Percentiles rank a stretch among this genome's conserved stretches.
These are phyloP conservation scores for Alosa sapidissima DNA, from an alignment of 2,797 vertebrate species.

Conservation along the genomic window DNA sequence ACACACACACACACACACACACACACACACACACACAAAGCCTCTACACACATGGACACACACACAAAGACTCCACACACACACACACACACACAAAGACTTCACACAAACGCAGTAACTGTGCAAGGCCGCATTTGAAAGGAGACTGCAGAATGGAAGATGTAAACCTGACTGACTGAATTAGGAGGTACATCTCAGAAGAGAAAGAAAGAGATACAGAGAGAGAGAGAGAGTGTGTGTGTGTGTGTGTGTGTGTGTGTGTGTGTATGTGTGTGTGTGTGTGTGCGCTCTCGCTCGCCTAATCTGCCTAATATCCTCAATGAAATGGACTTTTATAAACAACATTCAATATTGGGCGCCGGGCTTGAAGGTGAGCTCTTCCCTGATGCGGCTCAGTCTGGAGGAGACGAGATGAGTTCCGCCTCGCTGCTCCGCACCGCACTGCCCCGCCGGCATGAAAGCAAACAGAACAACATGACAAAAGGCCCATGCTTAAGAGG, in stretches of 20 bases:
- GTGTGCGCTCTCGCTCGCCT: slow-evolving; percentile 56
- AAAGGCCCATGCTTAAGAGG: slow-evolving; percentile 44
- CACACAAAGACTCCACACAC: no score
- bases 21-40: no score
- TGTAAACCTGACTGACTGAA: background rate
- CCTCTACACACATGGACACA: no score
- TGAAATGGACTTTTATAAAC: slow-evolving; percentile 82
- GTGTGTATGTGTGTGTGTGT: background rate
- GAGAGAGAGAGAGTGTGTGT: background rate
- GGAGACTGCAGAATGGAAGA: background rate
- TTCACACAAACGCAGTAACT: background rate
- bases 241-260: background rate
- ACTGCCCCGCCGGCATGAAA: slow-evolving; percentile 72
- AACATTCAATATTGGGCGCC: slow-evolving; percentile 45
- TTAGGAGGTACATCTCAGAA: background rate
- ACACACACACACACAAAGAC: no score
- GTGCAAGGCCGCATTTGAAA: background rate
- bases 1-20: no score
- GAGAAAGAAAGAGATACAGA: background rate
- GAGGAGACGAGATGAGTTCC: no score
- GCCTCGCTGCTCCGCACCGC: no score
- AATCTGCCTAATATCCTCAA: slow-evolving; percentile 80
- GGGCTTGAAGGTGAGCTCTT: slow-evolving; percentile 54
- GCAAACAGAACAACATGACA: slow-evolving; percentile 72
- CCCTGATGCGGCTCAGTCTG: slow-evolving; percentile 62